phyloP scores from a whole-genome alignment of 92 coral and sea anemone species.

The Palythoa grandis region DNA sequence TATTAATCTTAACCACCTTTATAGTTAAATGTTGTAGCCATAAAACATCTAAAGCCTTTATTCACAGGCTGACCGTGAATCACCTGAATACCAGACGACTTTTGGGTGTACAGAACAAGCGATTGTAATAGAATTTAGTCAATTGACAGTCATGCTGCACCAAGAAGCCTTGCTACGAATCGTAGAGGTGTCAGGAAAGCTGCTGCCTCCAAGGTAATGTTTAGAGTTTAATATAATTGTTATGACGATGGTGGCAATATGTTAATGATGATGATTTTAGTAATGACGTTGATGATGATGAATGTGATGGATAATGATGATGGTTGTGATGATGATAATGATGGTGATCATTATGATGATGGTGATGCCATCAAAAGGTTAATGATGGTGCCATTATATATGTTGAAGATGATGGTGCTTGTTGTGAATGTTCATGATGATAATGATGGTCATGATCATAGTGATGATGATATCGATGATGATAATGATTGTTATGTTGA shows the following conservation, averaged over 20 bases:
- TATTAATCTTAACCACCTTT: too few species aligned
- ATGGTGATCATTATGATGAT: not conserved
- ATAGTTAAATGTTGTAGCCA: too few species aligned
- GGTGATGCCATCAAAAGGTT: not conserved
- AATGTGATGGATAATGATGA: not conserved
- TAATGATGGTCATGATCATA: not conserved
- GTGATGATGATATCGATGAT: not conserved
- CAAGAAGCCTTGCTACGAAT: slow-evolving; percentile 90
- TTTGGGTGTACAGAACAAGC: slow-evolving; percentile 85
- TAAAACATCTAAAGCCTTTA: not conserved
- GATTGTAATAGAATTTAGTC: slow-evolving; percentile 76
- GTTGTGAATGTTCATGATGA: not conserved
- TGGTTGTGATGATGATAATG: not conserved
- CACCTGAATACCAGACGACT: slow-evolving; percentile 79
- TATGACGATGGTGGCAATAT: slow-evolving; percentile 8
- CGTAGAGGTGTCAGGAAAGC: slow-evolving; percentile 80
- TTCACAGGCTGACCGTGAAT: slow-evolving; percentile 77
- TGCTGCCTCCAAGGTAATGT: slow-evolving; percentile 83
- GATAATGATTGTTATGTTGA: not conserved
- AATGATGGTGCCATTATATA: not conserved
- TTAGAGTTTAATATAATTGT: not conserved
- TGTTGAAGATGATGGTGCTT: not conserved
- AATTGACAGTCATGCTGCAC: slow-evolving; percentile 79
- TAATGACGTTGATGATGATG: not conserved
- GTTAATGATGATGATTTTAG: not conserved